These are phyloP conservation scores for Austrofundulus limnaeus DNA, from an alignment of 2,113 vertebrate species.

Conservation along the genomic window DNA sequence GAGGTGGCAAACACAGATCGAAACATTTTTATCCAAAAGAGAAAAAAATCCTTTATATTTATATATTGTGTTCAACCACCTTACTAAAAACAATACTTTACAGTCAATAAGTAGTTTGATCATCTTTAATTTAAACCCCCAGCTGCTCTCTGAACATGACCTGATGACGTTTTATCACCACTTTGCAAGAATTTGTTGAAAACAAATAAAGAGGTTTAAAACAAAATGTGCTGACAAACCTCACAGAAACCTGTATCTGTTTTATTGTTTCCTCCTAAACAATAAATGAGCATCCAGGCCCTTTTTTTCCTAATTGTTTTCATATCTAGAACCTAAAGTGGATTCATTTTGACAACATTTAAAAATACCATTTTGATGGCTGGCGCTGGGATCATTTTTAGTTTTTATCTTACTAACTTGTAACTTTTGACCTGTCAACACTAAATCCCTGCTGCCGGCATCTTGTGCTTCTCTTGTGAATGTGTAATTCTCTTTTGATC, in stretches of 20 bases:
- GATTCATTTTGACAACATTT: conserved; percentile 42
- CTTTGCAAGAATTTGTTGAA: conserved; percentile 33
- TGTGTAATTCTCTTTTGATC: too few species aligned
- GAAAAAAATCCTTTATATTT: too few species aligned
- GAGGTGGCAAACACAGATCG: conserved; percentile 53
- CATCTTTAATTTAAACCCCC: conserved; percentile 5
- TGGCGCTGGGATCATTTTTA: conserved; percentile 11
- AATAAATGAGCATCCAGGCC: conserved; percentile 16
- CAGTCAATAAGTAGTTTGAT: conserved; percentile 53
- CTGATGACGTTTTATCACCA: conserved; percentile 38
- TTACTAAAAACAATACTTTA: conserved; percentile 44
- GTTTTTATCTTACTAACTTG: not conserved
- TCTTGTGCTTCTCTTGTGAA: too few species aligned
- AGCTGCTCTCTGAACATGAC: not conserved
- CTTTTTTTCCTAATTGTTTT: conserved; percentile 16
- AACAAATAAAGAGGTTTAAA: conserved; percentile 27
- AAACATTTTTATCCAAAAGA: conserved; percentile 55
- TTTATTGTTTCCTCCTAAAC: conserved; percentile 26
- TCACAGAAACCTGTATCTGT: not conserved
- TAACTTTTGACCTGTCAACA: too few species aligned
- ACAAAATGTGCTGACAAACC: conserved; percentile 26
- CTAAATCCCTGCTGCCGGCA: too few species aligned
- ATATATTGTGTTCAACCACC: conserved; percentile 24
- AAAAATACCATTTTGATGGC: conserved; percentile 33
- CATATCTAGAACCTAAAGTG: conserved; percentile 1